Base-by-base conservation (phyloP, 2,888 invertebrate genomes). In the Prostheceraeus crozeri region DNA sequence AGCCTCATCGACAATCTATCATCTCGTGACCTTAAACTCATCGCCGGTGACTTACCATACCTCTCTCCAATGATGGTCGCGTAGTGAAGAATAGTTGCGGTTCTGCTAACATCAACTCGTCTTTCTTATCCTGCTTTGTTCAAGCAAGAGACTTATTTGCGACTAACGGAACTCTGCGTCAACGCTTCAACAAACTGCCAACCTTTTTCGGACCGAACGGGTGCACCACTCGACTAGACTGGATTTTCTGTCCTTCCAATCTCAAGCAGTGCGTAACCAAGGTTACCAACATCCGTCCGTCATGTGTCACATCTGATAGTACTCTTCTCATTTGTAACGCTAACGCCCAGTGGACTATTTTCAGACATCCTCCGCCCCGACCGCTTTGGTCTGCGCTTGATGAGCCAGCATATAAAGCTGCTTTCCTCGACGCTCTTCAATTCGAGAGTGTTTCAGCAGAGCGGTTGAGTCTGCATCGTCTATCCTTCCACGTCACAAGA, bases 361-460 rank as follows among this genome's bases (percentile, higher is more conserved):
- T 30, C 51, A 53, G 19, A 21, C 2, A 4, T 3, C 3, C 53
- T 3, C 53, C 53, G 30, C 48, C 53, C 3, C 3, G 16, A 3
- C 30, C 53, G 3, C 36, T 53, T 16, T 53, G 53, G 53, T 14
- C 53, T 30, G 53, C 25, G n/a, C 55, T 55, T 11, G n/a, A 36
- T 21, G 40, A 48, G 23, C 53, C 55, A 30, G 33, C 35, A 4
- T 40, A 25, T 3, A 33, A 48, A 25, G 25, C 4, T 3, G n/a
- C 14, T 48, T 55, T 55, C 52, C 55, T 55, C 25, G 33, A 33
- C 54, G n/a, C n/a, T n/a, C n/a, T n/a, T n/a, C n/a, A n/a, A n/a
- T n/a, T n/a, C n/a, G n/a, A n/a, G n/a, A n/a, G n/a, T n/a, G n/a
- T n/a, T n/a, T n/a, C n/a, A n/a, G n/a, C n/a, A n/a, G n/a, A n/a